Evolutionary conservation across 2,797 vertebrate genomes (phyloP).

Genomic region (Fistularia tabacaria): DNA sequence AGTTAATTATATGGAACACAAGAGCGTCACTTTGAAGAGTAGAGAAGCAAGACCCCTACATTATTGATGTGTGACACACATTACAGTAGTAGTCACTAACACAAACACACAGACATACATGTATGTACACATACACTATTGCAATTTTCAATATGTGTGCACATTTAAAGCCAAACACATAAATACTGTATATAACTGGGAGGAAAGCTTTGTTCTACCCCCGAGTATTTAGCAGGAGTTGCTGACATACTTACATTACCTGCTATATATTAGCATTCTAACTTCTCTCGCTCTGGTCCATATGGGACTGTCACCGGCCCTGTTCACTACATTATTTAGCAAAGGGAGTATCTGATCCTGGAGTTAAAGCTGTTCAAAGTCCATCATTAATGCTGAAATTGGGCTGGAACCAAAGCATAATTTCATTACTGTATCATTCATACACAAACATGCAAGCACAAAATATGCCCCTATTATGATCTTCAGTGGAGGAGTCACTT

Average conservation of each 20-base stretch:
- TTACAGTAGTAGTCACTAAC: conserved; percentile 59
- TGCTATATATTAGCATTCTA: conserved; percentile 56
- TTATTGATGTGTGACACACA: conserved; percentile 80
- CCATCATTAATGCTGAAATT: conserved; percentile 69
- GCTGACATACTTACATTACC: conserved; percentile 65
- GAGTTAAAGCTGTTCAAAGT: conserved; percentile 53
- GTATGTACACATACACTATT: conserved; percentile 11
- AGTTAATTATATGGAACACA: conserved; percentile 74
- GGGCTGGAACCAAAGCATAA: conserved; percentile 38
- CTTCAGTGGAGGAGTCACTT: conserved; percentile 33
- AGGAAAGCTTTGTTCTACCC: conserved; percentile 36
- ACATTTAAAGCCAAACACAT: conserved; percentile 19
- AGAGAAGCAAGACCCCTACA: conserved; percentile 63
- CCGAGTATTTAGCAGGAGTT: conserved; percentile 48
- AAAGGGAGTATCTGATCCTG: conserved; percentile 69
- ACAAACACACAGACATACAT: conserved; percentile 40
- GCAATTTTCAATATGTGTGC: conserved; percentile 5
- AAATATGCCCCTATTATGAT: conserved; percentile 46
- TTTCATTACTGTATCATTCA: conserved; percentile 36
- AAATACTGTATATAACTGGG: conserved; percentile 49
- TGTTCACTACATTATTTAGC: conserved; percentile 71
- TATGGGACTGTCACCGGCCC: conserved; percentile 60
- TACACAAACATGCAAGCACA: conserved; percentile 26
- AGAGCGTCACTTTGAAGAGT: conserved; percentile 69
- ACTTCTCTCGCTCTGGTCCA: conserved; percentile 43